Evolutionary conservation across 2,797 vertebrate genomes (phyloP), one percentile per base, ranked within the genome.

Genomic region (Ptychobarbus kaznakovi): DNA sequence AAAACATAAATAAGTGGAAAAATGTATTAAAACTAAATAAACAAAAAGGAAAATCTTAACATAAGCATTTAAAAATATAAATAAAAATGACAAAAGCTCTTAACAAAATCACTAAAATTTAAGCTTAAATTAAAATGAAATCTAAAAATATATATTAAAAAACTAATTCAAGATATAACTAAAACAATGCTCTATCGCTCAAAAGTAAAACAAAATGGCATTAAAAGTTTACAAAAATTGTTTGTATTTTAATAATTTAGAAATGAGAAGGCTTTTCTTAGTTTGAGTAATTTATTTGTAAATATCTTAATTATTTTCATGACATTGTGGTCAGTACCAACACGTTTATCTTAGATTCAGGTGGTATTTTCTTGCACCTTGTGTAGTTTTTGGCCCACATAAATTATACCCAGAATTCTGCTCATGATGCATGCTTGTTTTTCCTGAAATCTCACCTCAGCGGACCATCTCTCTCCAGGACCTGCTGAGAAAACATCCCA

Each of bases 381-480:
- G 72, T 35, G 2, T 35, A 12, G 6, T n/a, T 58, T 76, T 38
- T 40, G 74, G 13, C 18, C 28, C 18, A 38, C 25, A 32, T 74
- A 49, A 76, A 53, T 53, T 3, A 32, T 28, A 11, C 51, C 63
- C 42, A 51, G 13, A 56, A 77, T 13, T 38, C 49, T n/a, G 32
- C 32, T 58, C 5, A 58, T 40, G 32, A 56, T 76, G 49, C 32
- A 40, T 70, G 66, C 65, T 81, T 72, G 51, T 6, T 82, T 28
- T 58, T 20, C 68, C 65, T 25, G 35, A 53, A 28, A 20, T 25
- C 49, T 70, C 49, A 38, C 42, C n/a, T 46, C n/a, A 3, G 42
- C 6, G 25, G n/a, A 46, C 25, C 46, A 12, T 44, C 51, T 58
- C 51, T 72, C 35, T 58, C 10, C 38, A 32, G 51, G n/a, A 46